A percentile compares a stretch with the other conserved stretches of the same genome.
Conservation (phyloP, 1,140 invertebrate genomes). For the Cephus cinctus region DNA sequence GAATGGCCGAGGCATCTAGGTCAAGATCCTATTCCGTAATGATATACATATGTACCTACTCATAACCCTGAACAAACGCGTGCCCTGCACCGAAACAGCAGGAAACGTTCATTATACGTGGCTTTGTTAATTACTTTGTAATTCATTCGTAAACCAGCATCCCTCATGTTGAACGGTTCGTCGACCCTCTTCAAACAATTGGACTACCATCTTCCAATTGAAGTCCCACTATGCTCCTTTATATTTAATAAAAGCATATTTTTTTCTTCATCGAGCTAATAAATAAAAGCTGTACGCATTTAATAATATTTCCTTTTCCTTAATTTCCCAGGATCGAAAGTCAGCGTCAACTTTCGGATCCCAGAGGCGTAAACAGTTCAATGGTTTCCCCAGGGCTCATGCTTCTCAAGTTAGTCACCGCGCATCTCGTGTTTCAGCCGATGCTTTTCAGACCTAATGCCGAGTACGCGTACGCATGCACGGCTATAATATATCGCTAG, state of each 20-base stretch:
- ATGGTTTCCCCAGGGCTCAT: neutral
- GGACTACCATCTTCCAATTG: no score
- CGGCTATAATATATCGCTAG: neutral
- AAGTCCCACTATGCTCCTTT: no score
- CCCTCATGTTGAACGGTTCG: no score
- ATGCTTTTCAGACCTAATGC: neutral
- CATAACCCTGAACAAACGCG: neutral
- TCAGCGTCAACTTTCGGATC: neutral
- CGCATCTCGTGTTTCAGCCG: neutral
- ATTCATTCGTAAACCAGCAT: no score
- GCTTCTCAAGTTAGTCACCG: neutral
- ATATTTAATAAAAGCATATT: no score
- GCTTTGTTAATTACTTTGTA: no score
- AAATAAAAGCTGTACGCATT: no score
- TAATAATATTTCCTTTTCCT: no score
- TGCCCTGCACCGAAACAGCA: neutral
- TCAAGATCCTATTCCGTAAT: neutral
- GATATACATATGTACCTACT: no score
- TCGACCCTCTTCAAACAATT: no score
- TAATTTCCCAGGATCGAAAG: neutral
- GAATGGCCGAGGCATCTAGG: neutral
- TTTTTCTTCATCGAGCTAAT: no score
- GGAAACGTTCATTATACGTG: neutral
- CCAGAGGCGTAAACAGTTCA: neutral
- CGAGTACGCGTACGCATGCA: neutral